These are phyloP conservation scores for Sylvia borin DNA, from an alignment of 2,797 vertebrate species.

Conservation along the genomic window DNA sequence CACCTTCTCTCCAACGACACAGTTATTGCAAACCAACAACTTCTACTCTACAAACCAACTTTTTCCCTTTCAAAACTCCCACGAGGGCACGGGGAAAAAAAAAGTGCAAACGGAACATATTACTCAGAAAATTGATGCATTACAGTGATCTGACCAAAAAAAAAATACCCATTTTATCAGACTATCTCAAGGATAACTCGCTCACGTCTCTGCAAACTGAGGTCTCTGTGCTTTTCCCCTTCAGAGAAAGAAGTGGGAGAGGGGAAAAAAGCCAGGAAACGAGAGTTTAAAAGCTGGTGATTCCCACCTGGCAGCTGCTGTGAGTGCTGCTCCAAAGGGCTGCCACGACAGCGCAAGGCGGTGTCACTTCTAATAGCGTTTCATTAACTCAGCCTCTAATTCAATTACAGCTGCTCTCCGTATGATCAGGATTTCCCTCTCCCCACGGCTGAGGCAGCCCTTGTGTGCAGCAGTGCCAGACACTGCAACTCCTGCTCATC, in stretches of 20 bases:
- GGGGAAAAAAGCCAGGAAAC: neutral
- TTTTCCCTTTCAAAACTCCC: neutral
- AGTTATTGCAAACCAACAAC: neutral
- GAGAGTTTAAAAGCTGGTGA: neutral
- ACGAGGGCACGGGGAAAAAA: neutral
- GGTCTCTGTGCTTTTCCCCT: neutral
- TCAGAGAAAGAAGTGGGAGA: neutral
- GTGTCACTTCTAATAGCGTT: neutral
- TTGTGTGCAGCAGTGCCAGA: neutral
- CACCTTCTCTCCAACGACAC: neutral
- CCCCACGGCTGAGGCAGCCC: neutral
- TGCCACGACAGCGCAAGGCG: neutral
- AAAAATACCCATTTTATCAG: neutral
- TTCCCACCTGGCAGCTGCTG: slow-evolving; percentile 5
- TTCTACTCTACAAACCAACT: neutral
- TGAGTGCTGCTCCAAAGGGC: neutral
- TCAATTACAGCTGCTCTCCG: slow-evolving; percentile 15
- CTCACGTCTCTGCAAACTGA: neutral
- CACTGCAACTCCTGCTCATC: neutral
- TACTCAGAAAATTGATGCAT: neutral
- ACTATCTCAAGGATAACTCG: neutral
- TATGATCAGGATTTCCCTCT: slow-evolving; percentile 6
- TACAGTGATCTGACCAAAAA: neutral
- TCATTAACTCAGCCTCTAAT: neutral
- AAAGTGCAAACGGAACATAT: neutral